phyloP scores from a whole-genome alignment of 2,888 invertebrate genomes.

The Mesorhabditis spiculigera region DNA sequence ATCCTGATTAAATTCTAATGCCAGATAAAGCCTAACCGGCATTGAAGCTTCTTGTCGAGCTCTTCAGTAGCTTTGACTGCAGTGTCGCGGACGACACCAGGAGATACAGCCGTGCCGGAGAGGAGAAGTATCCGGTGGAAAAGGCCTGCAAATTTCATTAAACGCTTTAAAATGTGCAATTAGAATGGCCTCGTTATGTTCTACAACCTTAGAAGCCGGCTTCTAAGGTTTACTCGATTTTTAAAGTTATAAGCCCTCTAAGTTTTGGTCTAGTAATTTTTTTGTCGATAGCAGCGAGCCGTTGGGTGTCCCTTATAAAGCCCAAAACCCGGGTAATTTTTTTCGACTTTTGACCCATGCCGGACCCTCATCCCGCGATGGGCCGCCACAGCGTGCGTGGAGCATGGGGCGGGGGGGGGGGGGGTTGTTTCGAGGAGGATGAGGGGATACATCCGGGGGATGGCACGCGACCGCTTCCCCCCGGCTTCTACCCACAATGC shows the following conservation, averaged over 20 bases:
- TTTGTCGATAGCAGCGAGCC: no score
- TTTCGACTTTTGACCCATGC: no score
- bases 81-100: slow-evolving; percentile 54
- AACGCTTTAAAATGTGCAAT: neutral
- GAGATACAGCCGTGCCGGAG: slow-evolving; percentile 56
- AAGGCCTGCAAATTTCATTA: slow-evolving; percentile 34
- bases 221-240: no score
- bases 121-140: slow-evolving; percentile 56
- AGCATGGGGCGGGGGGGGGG: no score
- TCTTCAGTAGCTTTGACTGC: slow-evolving; percentile 58
- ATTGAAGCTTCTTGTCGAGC: slow-evolving; percentile 44
- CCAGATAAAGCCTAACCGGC: slow-evolving; percentile 19
- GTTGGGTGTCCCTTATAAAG: no score
- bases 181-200: neutral
- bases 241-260: no score
- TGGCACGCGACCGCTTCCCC: neutral
- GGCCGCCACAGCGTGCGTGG: no score
- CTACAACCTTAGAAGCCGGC: no score
- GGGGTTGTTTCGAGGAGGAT: no score
- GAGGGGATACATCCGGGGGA: neutral
- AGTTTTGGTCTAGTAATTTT: no score
- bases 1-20: neutral
- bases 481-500: neutral
- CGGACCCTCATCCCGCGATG: no score
- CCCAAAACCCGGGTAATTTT: no score